Evolutionary conservation across 2,113 vertebrate genomes (phyloP), one percentile per base, ranked within the genome.

Genomic region (Dunckerocampus dactyliophorus): DNA sequence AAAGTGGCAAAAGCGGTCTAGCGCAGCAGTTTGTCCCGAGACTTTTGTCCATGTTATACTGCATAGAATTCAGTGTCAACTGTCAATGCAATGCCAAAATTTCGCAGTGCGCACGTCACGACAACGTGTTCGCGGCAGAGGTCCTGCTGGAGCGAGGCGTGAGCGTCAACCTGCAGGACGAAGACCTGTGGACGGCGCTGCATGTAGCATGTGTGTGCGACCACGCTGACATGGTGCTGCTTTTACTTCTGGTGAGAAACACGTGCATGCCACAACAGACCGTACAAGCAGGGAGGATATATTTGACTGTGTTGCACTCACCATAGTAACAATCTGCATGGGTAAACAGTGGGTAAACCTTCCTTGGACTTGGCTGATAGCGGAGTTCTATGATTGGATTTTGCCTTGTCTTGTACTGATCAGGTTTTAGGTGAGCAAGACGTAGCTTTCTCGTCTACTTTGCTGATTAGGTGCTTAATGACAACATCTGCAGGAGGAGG

Each of bases 111-210:
- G 95, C 96, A 53, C 94, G 94, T 46, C 92, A 97, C 1, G 95
- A 97, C 87, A 98, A 97, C 16, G 88, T 92, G 63, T 95, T 98
- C 79, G 92, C 93, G 7, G 92, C 95, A 4, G 95, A 98, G 84
- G 86, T 96, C 70, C 86, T 98, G 54, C 93, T 95, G 19, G 95
- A 97, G 72, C 90, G 90, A 76, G 96, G 95, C 19, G 87, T 95
- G 73, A 92, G 94, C 10, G 90, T 94, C 74, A 93, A 97, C 89
- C 92, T 92, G 67, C 96, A 97, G 80, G 96, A 98, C 54, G 94
- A 97, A 65, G 95, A 98, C 82, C 92, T 91, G 47, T 97, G 96
- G 95, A 97, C 95, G 0, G 91, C 96, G 0, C 91, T 97, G 88
- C 96, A 98, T 72, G 86, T 94, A 15, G 95, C 96, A 37, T 94